phyloP scores from a whole-genome alignment of 2,888 invertebrate species.

The Pseudanteris insignis region DNA sequence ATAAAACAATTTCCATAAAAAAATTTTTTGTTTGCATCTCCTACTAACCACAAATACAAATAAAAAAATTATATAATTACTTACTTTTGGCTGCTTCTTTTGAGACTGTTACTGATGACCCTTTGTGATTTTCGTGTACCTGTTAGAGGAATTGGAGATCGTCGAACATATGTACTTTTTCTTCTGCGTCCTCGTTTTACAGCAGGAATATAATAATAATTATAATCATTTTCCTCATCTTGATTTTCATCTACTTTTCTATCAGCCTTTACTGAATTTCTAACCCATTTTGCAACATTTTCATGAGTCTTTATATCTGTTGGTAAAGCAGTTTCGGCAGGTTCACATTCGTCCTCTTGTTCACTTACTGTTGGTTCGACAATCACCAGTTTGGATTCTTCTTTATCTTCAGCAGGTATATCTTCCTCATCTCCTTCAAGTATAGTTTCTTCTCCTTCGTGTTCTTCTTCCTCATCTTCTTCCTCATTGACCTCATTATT shows the following conservation, averaged over 20 bases:
- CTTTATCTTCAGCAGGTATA: constrained; percentile 18
- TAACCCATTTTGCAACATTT: constrained; percentile 65
- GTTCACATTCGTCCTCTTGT: neutral
- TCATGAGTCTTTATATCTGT: constrained; percentile 55
- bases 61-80: constrained; percentile 33
- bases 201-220: constrained; percentile 8
- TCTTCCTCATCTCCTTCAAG: constrained; percentile 7
- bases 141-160: constrained; percentile 15
- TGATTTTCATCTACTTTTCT: constrained; percentile 21
- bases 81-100: constrained; percentile 64
- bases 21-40: too few species aligned
- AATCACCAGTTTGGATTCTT: constrained; percentile 54
- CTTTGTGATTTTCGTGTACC: constrained; percentile 58
- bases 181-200: constrained; percentile 41
- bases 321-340: constrained; percentile 54
- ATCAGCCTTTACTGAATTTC: constrained; percentile 63
- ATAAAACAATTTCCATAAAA: too few species aligned
- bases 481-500: neutral
- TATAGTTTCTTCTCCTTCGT: constrained; percentile 12
- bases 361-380: constrained; percentile 57
- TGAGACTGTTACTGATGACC: constrained; percentile 61
- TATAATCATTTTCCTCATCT: constrained; percentile 17
- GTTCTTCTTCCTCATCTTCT: constrained; percentile 22
- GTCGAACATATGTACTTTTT: constrained; percentile 30
- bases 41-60: too few species aligned